Evolutionary conservation across 2,797 vertebrate species (phyloP).

Genomic region (Chromobotia macracanthus): DNA sequence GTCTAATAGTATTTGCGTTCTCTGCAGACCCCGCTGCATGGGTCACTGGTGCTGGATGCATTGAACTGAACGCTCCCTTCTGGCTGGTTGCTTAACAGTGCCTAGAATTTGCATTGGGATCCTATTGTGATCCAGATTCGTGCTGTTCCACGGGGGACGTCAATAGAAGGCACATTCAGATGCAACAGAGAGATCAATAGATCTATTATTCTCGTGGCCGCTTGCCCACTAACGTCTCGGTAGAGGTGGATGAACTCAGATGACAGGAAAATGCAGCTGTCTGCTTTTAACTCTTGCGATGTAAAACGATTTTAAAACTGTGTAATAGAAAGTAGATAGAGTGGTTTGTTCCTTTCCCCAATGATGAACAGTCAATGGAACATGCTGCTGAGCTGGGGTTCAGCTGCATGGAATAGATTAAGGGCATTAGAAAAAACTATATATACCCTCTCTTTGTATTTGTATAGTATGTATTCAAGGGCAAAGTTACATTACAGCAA

Average conservation of each 20-base stretch:
- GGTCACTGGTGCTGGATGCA: conserved; percentile 42
- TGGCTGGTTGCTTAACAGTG: conserved; percentile 49
- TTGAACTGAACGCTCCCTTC: conserved; percentile 38
- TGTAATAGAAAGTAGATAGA: conserved; percentile 30
- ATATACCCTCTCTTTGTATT: background rate
- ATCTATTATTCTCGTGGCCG: conserved; percentile 60
- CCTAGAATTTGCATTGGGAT: conserved; percentile 61
- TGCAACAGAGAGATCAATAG: conserved; percentile 62
- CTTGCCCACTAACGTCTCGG: conserved; percentile 53
- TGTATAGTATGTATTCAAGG: background rate
- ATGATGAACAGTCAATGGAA: conserved; percentile 40
- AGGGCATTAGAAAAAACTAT: background rate
- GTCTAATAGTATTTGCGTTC: conserved; percentile 45
- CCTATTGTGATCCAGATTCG: conserved; percentile 62
- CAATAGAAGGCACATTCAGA: conserved; percentile 60
- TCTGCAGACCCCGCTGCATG: conserved; percentile 38
- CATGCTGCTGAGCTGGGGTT: background rate
- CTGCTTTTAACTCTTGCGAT: conserved; percentile 34
- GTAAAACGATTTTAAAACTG: conserved; percentile 46
- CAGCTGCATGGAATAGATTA: background rate
- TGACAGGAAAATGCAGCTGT: conserved; percentile 52
- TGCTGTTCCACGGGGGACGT: conserved; percentile 55
- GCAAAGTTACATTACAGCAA: too few relatives aligned
- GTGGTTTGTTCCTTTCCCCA: conserved; percentile 19
- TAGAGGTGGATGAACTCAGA: conserved; percentile 54